Evolutionary conservation across 30 jellyfish, hydroid and myxozoan genomes (phyloP).

Genomic region (Pelagia noctiluca): DNA sequence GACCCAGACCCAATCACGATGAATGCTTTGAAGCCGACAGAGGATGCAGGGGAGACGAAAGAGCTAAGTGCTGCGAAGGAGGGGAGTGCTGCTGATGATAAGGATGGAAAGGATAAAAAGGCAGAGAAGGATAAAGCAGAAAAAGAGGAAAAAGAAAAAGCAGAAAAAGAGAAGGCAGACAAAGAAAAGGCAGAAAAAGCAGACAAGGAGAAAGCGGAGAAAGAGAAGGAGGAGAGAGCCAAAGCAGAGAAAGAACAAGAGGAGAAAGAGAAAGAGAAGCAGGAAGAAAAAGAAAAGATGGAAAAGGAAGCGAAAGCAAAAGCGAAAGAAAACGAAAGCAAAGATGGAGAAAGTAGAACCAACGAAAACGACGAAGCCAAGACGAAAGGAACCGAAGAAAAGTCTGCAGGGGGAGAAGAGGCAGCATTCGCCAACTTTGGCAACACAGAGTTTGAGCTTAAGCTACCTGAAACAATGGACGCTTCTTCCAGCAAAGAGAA

Average conservation of each 20-base stretch:
- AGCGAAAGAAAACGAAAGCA: conserved; percentile 11
- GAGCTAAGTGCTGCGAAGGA: neutral
- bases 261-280: conserved; percentile 16
- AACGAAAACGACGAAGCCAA: neutral
- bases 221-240: conserved; percentile 29
- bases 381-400: neutral
- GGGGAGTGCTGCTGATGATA: neutral
- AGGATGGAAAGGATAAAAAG: conserved; percentile 8
- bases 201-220: conserved; percentile 24
- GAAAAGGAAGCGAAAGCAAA: conserved; percentile 5
- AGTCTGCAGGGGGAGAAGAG: conserved; percentile 55
- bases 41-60: neutral
- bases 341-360: neutral
- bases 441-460: conserved; percentile 60
- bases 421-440: conserved; percentile 60
- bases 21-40: conserved; percentile 64
- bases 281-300: conserved; percentile 7
- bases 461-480: conserved; percentile 47
- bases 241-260: conserved; percentile 21
- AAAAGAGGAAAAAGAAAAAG: conserved; percentile 36
- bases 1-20: conserved; percentile 68
- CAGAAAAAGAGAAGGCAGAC: conserved; percentile 24
- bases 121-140: conserved; percentile 27
- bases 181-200: conserved; percentile 30
- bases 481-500: neutral